A percentile compares a stretch with the other conserved stretches of the same genome.
Conservation (phyloP, 2,113 vertebrate genomes). For the Scomber colias region DNA sequence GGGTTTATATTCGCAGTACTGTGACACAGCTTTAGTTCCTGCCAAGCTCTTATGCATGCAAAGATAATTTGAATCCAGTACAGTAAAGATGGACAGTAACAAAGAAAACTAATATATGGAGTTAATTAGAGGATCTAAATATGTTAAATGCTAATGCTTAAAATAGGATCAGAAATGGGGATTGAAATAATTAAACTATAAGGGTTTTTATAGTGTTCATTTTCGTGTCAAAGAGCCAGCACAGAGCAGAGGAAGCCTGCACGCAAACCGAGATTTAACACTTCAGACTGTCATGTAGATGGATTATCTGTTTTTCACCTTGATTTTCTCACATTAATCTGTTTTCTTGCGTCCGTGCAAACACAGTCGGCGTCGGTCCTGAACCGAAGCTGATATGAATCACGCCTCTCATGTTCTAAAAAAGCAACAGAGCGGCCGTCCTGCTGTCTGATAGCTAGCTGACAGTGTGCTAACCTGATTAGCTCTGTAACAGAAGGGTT, state of each 20-base stretch:
- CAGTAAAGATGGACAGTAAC: no score
- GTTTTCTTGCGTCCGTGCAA: neutral
- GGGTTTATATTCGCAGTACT: neutral
- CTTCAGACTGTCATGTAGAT: neutral
- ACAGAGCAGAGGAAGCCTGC: conserved; percentile 20
- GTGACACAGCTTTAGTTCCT: neutral
- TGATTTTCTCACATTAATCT: conserved; percentile 8
- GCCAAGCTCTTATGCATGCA: neutral
- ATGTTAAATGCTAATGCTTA: no score
- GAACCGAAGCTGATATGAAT: neutral
- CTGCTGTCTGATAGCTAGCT: neutral
- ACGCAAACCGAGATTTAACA: conserved; percentile 6
- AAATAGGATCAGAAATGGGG: no score
- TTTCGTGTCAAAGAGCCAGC: neutral
- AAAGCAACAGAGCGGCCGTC: conserved; percentile 3
- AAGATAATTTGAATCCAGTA: no score
- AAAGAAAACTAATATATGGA: no score
- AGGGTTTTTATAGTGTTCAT: neutral
- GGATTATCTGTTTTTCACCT: conserved; percentile 14
- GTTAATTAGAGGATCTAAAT: no score
- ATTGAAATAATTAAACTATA: neutral
- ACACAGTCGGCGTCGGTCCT: neutral
- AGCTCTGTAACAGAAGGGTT: conserved; percentile 3
- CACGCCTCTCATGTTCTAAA: conserved; percentile 8
- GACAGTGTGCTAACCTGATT: conserved; percentile 5